Evolutionary conservation across 2,888 invertebrate species (phyloP), one percentile per base, ranked within the genome.

Genomic region (Hyles lineata): DNA sequence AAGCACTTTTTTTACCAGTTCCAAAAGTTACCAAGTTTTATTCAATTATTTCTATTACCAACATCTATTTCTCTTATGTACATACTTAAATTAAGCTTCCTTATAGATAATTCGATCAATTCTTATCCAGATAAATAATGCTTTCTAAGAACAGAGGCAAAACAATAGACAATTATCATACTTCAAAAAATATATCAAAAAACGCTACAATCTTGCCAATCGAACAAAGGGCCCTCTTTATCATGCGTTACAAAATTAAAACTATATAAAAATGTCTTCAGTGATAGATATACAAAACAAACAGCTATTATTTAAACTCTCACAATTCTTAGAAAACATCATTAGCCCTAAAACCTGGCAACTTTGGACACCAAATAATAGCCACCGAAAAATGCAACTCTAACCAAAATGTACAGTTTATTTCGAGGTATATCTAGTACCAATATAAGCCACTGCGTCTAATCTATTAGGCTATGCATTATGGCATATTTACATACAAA

Each of bases 401-500:
- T 43, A 43, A 43, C 43, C 55, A 55, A 55, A 19, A n/a, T 17
- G 15, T 52, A 15, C 8, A 55, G 5, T 55, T 55, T n/a, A 55
- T 1, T 55, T 55, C n/a, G 55, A 55, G 19, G 55, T n/a, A 55
- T n/a, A n/a, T 55, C 55, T 55, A 55, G 55, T 55, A n/a, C 55
- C 55, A 55, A 11, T n/a, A 7, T 55, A 55, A 55, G n/a, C 55
- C 55, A 55, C 55, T 55, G 55, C 55, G 55, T 55, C 55, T 55
- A 55, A 7, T 21, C 11, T 35, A 35, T 67, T 67, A 50, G 23
- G 21, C 21, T 43, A 55, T n/a, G 55, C 55, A n/a, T 55, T 55
- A 55, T 55, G 55, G 55, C 55, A 55, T 55, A 55, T 55, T 55
- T 55, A 55, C 55, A 55, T 55, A 55, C 52, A 55, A 55, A 55